A percentile compares a stretch with the other conserved stretches of the same genome.
Evolutionary conservation across 2,797 vertebrate species (phyloP).

Genomic region (Heliangelus exortis): DNA sequence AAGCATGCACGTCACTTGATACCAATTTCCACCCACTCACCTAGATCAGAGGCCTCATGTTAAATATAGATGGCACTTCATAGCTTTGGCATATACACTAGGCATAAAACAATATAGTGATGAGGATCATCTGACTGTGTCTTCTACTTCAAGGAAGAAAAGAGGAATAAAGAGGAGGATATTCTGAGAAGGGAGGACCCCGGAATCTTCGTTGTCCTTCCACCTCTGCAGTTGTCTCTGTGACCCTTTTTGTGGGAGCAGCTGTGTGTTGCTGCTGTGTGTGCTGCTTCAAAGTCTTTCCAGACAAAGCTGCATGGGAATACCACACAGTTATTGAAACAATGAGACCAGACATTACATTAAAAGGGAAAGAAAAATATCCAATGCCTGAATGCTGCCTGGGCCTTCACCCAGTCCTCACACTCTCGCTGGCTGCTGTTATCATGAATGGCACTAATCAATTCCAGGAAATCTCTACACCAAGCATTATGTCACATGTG

Average conservation of each 20-base stretch:
- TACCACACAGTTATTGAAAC: not conserved
- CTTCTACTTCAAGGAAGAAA: not conserved
- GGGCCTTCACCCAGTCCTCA: constrained; percentile 54
- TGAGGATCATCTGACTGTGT: not conserved
- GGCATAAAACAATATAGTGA: constrained; percentile 16
- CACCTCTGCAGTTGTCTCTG: not conserved
- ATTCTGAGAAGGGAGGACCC: not conserved
- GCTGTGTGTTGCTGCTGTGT: not conserved
- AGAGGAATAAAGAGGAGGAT: not conserved
- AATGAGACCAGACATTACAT: not conserved
- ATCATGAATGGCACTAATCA: constrained; percentile 51
- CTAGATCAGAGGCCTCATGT: constrained; percentile 40
- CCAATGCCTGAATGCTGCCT: constrained; percentile 5
- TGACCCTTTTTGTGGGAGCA: not conserved
- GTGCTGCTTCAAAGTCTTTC: not conserved
- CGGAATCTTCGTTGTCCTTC: not conserved
- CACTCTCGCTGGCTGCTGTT: constrained; percentile 43
- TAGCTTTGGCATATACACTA: not conserved
- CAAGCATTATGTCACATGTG: constrained; percentile 50
- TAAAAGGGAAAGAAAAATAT: constrained; percentile 27
- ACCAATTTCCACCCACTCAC: constrained; percentile 48
- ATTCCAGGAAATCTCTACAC: constrained; percentile 62
- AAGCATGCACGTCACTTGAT: constrained; percentile 36
- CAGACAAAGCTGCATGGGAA: not conserved
- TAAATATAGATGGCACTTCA: constrained; percentile 35